A percentile compares a stretch with the other conserved stretches of the same genome.
phyloP scores from a whole-genome alignment of 2,113 vertebrate species.

The Hyperoodon ampullatus region DNA sequence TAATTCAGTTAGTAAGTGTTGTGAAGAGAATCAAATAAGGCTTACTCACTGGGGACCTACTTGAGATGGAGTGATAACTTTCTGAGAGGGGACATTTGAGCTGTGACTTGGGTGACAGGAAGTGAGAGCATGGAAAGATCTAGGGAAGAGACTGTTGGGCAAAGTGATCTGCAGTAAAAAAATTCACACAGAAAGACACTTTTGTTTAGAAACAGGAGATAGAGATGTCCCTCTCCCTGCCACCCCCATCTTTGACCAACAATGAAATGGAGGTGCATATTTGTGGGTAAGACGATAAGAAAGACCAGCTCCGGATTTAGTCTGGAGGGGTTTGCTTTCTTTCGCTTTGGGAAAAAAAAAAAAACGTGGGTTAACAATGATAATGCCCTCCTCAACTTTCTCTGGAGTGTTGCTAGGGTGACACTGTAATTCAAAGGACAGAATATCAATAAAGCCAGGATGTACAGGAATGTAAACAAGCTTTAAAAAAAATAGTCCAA shows the following conservation, averaged over 20 bases:
- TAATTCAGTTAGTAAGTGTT: not conserved
- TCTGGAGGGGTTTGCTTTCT: not conserved
- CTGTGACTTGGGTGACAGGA: not conserved
- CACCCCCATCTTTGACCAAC: not conserved
- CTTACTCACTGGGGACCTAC: not conserved
- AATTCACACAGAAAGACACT: not conserved
- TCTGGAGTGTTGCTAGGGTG: conserved; percentile 74
- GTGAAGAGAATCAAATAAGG: not conserved
- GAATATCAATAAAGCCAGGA: conserved; percentile 84
- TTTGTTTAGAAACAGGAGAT: not conserved
- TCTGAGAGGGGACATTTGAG: not conserved
- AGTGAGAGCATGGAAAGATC: not conserved
- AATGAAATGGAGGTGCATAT: not conserved
- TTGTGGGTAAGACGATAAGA: not conserved
- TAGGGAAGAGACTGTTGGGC: not conserved
- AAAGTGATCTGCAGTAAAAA: not conserved
- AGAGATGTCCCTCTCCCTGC: not conserved
- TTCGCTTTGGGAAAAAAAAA: conserved; percentile 46
- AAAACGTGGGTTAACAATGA: conserved; percentile 63
- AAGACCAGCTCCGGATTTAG: not conserved
- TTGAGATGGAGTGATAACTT: not conserved
- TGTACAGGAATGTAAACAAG: conserved; percentile 85
- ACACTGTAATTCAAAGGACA: conserved; percentile 83
- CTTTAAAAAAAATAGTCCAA: conserved; percentile 80
- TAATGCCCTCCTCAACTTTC: conserved; percentile 77